These are phyloP conservation scores for Amitus sp. DNA, from an alignment of 2,888 invertebrate species.

Conservation along the genomic window DNA sequence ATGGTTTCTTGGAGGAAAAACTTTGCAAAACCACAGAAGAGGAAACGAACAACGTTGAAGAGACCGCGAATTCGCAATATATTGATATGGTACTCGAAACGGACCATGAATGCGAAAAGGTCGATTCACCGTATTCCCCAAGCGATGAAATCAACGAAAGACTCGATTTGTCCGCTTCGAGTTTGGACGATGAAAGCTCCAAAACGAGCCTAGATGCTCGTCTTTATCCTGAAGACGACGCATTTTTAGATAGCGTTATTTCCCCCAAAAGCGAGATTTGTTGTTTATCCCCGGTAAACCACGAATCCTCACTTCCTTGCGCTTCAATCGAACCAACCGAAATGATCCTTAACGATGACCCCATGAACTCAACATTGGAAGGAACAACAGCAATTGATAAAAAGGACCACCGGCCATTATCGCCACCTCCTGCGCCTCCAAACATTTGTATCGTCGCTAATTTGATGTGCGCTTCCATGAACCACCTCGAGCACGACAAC, in stretches of 20 bases:
- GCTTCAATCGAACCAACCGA: too few species aligned
- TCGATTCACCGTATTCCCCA: conserved; percentile 57
- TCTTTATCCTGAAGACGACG: too few species aligned
- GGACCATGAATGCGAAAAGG: conserved; percentile 54
- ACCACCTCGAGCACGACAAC: too few species aligned
- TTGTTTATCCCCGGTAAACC: too few species aligned
- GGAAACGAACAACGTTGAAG: too few species aligned
- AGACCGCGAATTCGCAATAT: conserved; percentile 42
- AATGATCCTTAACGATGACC: too few species aligned
- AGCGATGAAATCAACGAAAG: conserved; percentile 51
- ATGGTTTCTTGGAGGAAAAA: neutral
- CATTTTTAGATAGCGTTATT: too few species aligned
- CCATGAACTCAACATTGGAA: too few species aligned
- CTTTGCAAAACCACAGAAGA: too few species aligned
- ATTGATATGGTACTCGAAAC: conserved; percentile 63
- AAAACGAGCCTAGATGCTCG: neutral
- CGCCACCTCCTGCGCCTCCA: conserved; percentile 25
- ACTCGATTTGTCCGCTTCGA: conserved; percentile 45
- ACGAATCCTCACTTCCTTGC: too few species aligned
- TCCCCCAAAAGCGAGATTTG: neutral
- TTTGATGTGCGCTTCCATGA: conserved; percentile 33
- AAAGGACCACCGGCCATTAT: conserved; percentile 16
- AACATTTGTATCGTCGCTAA: conserved; percentile 25
- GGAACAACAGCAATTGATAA: neutral
- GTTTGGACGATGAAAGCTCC: conserved; percentile 5